A percentile compares a stretch with the other conserved stretches of the same genome.
phyloP scores from a whole-genome alignment of 30 jellyfish, hydroid and myxozoan species.

The Pseudorhiza aurosa region DNA sequence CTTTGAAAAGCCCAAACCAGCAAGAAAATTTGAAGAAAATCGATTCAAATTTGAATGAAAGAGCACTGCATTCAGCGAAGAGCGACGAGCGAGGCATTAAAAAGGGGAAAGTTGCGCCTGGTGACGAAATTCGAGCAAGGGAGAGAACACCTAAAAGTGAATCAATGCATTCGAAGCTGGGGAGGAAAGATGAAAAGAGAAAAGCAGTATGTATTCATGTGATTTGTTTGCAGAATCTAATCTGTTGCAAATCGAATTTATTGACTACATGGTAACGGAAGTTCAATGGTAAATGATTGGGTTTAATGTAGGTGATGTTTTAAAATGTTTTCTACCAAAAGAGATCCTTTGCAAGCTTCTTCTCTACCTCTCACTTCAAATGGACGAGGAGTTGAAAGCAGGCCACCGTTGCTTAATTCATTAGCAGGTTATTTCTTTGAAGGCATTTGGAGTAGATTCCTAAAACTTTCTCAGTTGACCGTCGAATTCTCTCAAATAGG shows the following conservation, averaged over 20 bases:
- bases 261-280: too few relatives aligned
- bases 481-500: too few relatives aligned
- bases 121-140: background rate
- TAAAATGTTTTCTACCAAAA: too few relatives aligned
- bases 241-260: background rate
- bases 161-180: background rate
- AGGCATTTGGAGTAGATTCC: too few relatives aligned
- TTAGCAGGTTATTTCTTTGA: too few relatives aligned
- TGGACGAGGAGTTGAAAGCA: too few relatives aligned
- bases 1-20: conserved; percentile 58
- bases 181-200: conserved; percentile 14
- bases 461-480: too few relatives aligned
- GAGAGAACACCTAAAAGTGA: background rate
- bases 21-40: conserved; percentile 20
- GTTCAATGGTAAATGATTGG: too few relatives aligned
- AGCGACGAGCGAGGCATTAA: background rate
- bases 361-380: too few relatives aligned
- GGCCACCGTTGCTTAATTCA: too few relatives aligned
- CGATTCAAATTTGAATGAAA: conserved; percentile 18
- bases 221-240: background rate
- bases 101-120: background rate
- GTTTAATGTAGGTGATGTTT: too few relatives aligned
- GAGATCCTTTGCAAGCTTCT: too few relatives aligned
- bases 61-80: background rate
- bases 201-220: conserved; percentile 8